A percentile compares a stretch with the other conserved stretches of the same genome.
phyloP scores from a whole-genome alignment of 2,888 invertebrate genomes.

The Maniola hyperantus region DNA sequence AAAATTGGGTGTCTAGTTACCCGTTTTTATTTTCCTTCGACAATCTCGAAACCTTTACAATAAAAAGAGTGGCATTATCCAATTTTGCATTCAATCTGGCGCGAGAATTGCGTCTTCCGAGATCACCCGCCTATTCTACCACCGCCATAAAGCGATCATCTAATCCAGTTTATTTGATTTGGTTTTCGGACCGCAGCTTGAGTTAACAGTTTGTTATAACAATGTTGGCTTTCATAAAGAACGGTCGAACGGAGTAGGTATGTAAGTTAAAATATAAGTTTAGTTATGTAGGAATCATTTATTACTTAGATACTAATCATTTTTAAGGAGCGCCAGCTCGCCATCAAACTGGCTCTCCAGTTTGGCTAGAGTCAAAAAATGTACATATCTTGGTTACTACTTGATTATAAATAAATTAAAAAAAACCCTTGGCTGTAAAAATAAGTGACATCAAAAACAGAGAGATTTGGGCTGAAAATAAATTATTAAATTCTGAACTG shows the following conservation, averaged over 20 bases:
- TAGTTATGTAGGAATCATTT: too few relatives aligned
- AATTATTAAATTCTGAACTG: too few relatives aligned
- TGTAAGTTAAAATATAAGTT: too few relatives aligned
- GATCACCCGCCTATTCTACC: slow-evolving; percentile 79
- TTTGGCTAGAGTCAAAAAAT: too few relatives aligned
- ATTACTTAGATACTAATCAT: too few relatives aligned
- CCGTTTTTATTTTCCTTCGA: slow-evolving; percentile 39
- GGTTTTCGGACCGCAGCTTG: slow-evolving; percentile 70
- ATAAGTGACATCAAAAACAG: not conserved
- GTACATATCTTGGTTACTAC: too few relatives aligned
- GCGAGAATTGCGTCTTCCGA: slow-evolving; percentile 78
- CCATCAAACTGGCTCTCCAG: too few relatives aligned
- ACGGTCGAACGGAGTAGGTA: too few relatives aligned
- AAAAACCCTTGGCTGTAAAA: too few relatives aligned
- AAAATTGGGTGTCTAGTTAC: slow-evolving; percentile 65
- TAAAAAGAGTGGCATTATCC: slow-evolving; percentile 79
- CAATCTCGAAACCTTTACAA: slow-evolving; percentile 70
- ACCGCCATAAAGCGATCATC: slow-evolving; percentile 78
- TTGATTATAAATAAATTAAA: too few relatives aligned
- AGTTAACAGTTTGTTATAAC: slow-evolving; percentile 64
- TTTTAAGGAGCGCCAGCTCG: too few relatives aligned
- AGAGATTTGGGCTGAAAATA: not conserved
- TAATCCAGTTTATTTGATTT: slow-evolving; percentile 81
- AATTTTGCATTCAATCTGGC: slow-evolving; percentile 82
- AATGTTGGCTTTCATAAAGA: slow-evolving; percentile 22